Evolutionary conservation across 2,888 invertebrate genomes (phyloP).

Genomic region (Oligia fasciuncula): DNA sequence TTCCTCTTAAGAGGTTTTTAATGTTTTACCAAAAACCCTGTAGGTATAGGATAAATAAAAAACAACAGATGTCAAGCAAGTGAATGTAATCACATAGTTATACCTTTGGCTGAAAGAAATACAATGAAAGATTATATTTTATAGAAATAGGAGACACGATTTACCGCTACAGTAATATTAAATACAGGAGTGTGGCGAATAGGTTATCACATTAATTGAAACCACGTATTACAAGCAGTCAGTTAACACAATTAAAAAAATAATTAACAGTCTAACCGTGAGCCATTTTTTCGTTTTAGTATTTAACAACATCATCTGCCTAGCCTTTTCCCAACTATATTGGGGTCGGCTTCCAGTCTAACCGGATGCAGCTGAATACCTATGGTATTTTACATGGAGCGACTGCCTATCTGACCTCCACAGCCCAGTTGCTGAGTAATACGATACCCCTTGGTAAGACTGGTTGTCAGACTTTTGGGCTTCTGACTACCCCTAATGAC

Average conservation of each 20-base stretch:
- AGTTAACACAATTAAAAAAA: background rate
- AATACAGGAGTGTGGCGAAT: background rate
- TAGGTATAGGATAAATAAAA: background rate
- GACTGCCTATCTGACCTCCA: no score
- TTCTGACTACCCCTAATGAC: no score
- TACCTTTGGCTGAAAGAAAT: conserved; percentile 37
- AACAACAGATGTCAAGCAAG: conserved; percentile 18
- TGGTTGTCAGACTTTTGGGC: no score
- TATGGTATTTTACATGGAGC: no score
- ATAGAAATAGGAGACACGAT: conserved; percentile 12
- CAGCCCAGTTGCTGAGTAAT: no score
- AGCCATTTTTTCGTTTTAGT: background rate
- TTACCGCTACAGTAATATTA: conserved; percentile 19
- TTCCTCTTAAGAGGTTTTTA: no score
- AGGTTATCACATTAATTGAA: background rate
- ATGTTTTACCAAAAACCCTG: no score
- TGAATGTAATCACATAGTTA: conserved; percentile 32
- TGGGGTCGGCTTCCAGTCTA: no score
- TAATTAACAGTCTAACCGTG: background rate
- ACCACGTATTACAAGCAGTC: background rate
- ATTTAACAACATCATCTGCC: background rate
- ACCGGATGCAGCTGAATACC: no score
- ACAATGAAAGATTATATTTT: conserved; percentile 12
- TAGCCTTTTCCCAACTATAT: no score
- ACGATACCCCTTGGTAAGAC: no score